Percentiles rank a stretch among this genome's conserved stretches.
phyloP scores from a whole-genome alignment of 2,888 invertebrate species.

The Hyppa rectilinea region DNA sequence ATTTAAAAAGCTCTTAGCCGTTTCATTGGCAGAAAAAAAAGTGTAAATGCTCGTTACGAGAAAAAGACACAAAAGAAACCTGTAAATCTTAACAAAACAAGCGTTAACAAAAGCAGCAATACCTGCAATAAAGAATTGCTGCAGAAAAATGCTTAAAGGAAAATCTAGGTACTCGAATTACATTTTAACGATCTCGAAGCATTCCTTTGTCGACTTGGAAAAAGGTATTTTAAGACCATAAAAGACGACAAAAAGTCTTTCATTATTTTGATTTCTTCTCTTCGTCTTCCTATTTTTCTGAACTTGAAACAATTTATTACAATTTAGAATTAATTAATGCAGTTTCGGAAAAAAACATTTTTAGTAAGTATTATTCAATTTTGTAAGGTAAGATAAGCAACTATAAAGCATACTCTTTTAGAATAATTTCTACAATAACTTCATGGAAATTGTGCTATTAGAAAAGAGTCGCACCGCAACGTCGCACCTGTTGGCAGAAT shows the following conservation, averaged over 20 bases:
- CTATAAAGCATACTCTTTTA: too few relatives aligned
- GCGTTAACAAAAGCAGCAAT: background rate
- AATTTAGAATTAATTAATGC: background rate
- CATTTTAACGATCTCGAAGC: constrained; percentile 17
- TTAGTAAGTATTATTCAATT: too few relatives aligned
- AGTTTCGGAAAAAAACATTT: background rate
- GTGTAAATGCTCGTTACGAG: background rate
- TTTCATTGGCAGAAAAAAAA: background rate
- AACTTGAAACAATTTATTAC: background rate
- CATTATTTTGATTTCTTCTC: background rate
- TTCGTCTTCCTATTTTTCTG: background rate
- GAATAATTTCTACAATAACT: too few relatives aligned
- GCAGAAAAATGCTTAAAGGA: constrained; percentile 3
- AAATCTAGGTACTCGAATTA: constrained; percentile 2
- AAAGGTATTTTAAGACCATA: background rate
- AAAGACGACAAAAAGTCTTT: background rate
- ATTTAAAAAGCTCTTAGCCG: background rate
- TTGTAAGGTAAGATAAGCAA: too few relatives aligned
- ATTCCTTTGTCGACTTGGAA: background rate
- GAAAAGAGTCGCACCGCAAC: too few relatives aligned
- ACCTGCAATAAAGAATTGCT: background rate
- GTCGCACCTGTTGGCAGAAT: too few relatives aligned
- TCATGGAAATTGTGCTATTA: too few relatives aligned
- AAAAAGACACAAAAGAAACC: background rate
- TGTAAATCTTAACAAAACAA: background rate